These are phyloP conservation scores for Drosophila miranda DNA, from an alignment of 1,140 invertebrate species.

Conservation along the genomic window DNA sequence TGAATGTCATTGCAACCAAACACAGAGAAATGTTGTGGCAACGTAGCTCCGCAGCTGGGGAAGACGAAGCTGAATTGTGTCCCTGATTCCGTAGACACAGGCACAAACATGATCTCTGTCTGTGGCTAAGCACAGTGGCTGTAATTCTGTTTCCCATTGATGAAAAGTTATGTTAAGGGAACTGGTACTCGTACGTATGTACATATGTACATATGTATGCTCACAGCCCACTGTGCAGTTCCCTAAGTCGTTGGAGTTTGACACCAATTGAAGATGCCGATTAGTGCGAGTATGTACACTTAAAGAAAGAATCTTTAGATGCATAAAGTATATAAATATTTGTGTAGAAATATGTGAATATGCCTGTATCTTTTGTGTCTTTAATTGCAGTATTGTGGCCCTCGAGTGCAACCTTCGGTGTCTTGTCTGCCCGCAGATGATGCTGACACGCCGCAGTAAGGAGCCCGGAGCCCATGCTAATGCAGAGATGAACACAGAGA, in stretches of 20 bases:
- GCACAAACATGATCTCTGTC: conserved; percentile 17
- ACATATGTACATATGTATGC: no score
- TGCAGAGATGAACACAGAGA: conserved; percentile 1
- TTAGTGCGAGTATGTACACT: conserved; percentile 14
- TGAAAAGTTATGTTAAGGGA: not conserved
- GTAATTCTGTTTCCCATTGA: not conserved
- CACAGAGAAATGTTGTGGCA: conserved; percentile 39
- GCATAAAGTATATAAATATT: no score
- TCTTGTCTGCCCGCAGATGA: conserved; percentile 26
- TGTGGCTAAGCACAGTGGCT: conserved; percentile 26
- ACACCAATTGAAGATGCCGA: conserved; percentile 59
- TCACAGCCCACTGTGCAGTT: conserved; percentile 7
- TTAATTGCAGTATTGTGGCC: conserved; percentile 72
- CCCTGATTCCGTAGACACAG: conserved; percentile 46
- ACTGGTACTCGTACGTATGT: no score
- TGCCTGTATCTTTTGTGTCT: conserved; percentile 54
- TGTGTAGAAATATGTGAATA: not conserved
- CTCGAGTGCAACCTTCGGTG: conserved; percentile 29
- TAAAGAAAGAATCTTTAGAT: conserved; percentile 37
- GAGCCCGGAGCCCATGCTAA: conserved; percentile 6
- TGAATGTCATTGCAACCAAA: conserved; percentile 57
- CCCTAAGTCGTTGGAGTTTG: conserved; percentile 39
- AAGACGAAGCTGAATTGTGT: conserved; percentile 54
- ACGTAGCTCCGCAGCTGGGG: not conserved
- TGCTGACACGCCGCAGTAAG: not conserved